A percentile compares a stretch with the other conserved stretches of the same genome.
Evolutionary conservation across 2,888 invertebrate species (phyloP).

Genomic region (Cephus pygmeus): DNA sequence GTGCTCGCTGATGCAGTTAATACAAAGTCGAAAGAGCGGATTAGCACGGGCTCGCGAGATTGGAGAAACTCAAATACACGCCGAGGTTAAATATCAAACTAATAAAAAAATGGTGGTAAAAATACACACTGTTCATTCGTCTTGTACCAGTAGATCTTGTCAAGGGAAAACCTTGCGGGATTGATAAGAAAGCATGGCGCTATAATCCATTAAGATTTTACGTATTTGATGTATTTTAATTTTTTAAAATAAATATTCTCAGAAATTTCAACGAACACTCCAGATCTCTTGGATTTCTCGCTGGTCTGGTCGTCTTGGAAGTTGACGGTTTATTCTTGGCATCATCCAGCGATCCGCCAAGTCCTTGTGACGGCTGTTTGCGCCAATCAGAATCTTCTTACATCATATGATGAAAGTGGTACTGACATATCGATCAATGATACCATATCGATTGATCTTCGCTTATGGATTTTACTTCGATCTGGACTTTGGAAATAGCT

Average conservation of each 20-base stretch:
- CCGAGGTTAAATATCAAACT: not conserved
- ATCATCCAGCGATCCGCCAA: not conserved
- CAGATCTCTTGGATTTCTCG: not conserved
- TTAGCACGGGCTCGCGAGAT: not conserved
- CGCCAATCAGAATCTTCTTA: not conserved
- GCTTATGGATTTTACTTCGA: not conserved
- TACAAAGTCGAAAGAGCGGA: not conserved
- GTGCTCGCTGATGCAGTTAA: not conserved
- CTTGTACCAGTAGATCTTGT: not conserved
- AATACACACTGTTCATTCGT: not conserved
- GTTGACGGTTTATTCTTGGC: not conserved
- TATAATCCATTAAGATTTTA: not conserved
- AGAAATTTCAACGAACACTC: not conserved
- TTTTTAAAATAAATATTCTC: not conserved
- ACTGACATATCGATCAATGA: not conserved
- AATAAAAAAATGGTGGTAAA: not conserved
- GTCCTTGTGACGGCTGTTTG: conserved; percentile 1
- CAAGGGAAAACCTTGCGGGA: not conserved
- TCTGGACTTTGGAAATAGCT: not conserved
- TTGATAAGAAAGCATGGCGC: not conserved
- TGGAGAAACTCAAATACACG: not conserved
- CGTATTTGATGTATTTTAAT: not conserved
- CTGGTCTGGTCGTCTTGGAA: not conserved
- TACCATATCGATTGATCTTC: not conserved
- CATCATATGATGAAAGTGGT: not conserved